These are phyloP conservation scores for Dendrocopos noguchii DNA, from an alignment of 2,113 vertebrate species.

Conservation along the genomic window DNA sequence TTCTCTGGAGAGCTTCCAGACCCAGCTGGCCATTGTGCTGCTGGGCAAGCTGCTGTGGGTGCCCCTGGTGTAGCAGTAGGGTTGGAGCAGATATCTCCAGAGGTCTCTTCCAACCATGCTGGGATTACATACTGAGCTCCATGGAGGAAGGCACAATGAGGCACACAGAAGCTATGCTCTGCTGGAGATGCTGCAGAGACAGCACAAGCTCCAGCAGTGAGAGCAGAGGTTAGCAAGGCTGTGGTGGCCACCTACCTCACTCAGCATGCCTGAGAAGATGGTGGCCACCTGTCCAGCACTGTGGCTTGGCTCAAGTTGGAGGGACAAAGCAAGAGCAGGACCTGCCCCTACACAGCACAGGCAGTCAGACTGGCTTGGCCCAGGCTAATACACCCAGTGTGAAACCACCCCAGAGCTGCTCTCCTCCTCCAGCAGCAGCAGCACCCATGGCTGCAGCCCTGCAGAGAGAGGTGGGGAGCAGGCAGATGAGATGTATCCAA, in stretches of 20 bases:
- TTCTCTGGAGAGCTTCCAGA: too few relatives aligned
- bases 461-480: neutral
- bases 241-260: accelerated
- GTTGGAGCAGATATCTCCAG: too few relatives aligned
- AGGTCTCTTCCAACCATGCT: too few relatives aligned
- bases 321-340: neutral
- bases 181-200: neutral
- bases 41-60: too few relatives aligned
- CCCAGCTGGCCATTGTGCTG: too few relatives aligned
- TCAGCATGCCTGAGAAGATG: neutral
- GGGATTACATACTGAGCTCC: neutral
- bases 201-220: neutral
- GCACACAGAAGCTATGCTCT: neutral
- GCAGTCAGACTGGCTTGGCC: neutral
- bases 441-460: neutral
- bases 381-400: neutral
- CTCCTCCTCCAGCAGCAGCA: neutral
- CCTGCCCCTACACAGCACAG: neutral
- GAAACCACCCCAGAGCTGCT: neutral
- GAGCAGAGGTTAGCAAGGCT: neutral
- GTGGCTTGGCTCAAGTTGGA: too few relatives aligned
- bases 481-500: neutral
- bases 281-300: neutral
- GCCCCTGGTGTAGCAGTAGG: too few relatives aligned
- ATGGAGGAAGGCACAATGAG: neutral